Percentiles rank a stretch among this genome's conserved stretches.
Evolutionary conservation across 1,140 invertebrate species (phyloP).

Genomic region (Bombyx mori): ASM3026992v2 NC_085111.1:10579001-10579500

Average conservation of each 20-base stretch:
- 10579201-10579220: conserved; percentile 48
- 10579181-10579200: conserved; percentile 56
- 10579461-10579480: conserved; percentile 1
- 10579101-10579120: too few relatives aligned
- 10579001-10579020: too few relatives aligned
- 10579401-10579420: not conserved
- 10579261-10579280: not conserved
- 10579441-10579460: not conserved
- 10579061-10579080: too few relatives aligned
- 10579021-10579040: too few relatives aligned
- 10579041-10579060: too few relatives aligned
- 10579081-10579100: too few relatives aligned
- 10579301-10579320: not conserved
- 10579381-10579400: too few relatives aligned
- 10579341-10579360: too few relatives aligned
- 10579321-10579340: too few relatives aligned
- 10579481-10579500: not conserved
- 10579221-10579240: conserved; percentile 8
- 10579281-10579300: not conserved
- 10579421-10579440: not conserved
- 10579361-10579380: too few relatives aligned
- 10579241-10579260: not conserved
- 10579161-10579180: conserved; percentile 35
- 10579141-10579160: conserved; percentile 11
- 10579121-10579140: too few relatives aligned